Evolutionary conservation across 2,888 invertebrate genomes (phyloP).

Genomic region (Drosophila tripunctata): DNA sequence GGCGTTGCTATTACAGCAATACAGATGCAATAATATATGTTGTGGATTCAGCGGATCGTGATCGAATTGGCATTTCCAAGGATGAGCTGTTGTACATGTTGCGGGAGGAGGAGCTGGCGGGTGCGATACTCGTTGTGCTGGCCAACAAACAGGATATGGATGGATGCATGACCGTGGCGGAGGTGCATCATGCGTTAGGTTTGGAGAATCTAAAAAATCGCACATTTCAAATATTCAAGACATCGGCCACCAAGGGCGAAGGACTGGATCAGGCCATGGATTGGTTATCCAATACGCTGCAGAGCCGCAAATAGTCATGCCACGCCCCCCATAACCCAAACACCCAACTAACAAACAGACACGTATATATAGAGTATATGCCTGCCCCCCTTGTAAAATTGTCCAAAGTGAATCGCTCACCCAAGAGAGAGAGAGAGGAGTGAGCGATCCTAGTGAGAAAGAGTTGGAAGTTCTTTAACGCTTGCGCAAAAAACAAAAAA

Average conservation of each 20-base stretch:
- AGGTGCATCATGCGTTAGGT: conserved; percentile 98
- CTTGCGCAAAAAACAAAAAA: conserved; percentile 51
- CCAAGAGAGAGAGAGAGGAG: no score
- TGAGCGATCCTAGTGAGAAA: no score
- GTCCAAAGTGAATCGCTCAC: conserved; percentile 62
- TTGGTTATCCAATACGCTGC: conserved; percentile 96
- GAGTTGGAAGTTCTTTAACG: conserved; percentile 61
- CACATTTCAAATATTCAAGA: conserved; percentile 98
- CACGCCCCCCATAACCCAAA: conserved; percentile 3
- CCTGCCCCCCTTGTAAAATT: conserved; percentile 71
- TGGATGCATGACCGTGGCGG: conserved; percentile 97
- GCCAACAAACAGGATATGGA: conserved; percentile 99
- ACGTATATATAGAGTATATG: conserved; percentile 5
- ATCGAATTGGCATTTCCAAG: conserved; percentile 99
- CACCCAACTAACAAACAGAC: no score
- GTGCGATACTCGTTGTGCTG: conserved; percentile 97
- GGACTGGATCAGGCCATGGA: conserved; percentile 99
- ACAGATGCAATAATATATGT: conserved; percentile 99
- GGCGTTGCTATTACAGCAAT: conserved; percentile 99
- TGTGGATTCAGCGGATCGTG: conserved; percentile 99
- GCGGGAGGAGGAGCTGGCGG: conserved; percentile 98
- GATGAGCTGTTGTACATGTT: conserved; percentile 99
- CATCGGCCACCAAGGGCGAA: conserved; percentile 98
- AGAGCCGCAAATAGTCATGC: conserved; percentile 91
- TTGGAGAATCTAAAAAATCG: conserved; percentile 97